Base-by-base conservation (phyloP, 1,140 invertebrate species). In the Plectrocnemia conspersa region DNA sequence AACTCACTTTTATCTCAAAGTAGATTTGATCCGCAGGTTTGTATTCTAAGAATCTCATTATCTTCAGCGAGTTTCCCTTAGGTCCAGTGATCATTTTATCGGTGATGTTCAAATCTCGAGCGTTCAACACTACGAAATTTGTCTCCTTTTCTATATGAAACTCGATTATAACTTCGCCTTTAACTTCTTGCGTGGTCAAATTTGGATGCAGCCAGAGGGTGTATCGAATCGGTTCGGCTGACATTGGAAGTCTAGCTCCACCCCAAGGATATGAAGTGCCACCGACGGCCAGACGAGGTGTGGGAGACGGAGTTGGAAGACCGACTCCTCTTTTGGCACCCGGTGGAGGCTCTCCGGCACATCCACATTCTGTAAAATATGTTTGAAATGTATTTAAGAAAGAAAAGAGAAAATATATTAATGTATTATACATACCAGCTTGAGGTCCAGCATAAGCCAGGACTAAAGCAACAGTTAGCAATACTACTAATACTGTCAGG, bases 171-270 rank as follows among this genome's bases (percentile, higher is more conserved):
- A 90, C 85, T 80, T 90, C 86, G 59, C 88, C 91, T 80, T 86
- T 87, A 33, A 94, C 82, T 69, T 89, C 86, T 38, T 90, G 79
- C 24, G 89, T 92, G 16, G 91, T 93, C 16, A 97, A 75, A 74
- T 97, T 96, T 38, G 94, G 93, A 77, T 96, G 92, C 52, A 97
- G 84, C 65, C 85, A 88, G 19, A 98, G 81, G 64, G 88, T 87
- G 68, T 98, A 98, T 57, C 87, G 82, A 56, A 84, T 77, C 19
- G 94, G 94, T 65, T 83, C 80, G 18, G 88, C 79, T 65, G 84
- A 84, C 27, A 77, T 78, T 3, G 95, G 95, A 59, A 98, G 78
- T 49, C 91, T 81, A 54, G 91, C 79, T 64, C 86, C 82, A 1
- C 52, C 52, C 59, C 55, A 61, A 47, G 59, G 59, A 54, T 61